Evolutionary conservation across 1,140 invertebrate species (phyloP).

Genomic region (Pristionchus pacificus): DNA sequence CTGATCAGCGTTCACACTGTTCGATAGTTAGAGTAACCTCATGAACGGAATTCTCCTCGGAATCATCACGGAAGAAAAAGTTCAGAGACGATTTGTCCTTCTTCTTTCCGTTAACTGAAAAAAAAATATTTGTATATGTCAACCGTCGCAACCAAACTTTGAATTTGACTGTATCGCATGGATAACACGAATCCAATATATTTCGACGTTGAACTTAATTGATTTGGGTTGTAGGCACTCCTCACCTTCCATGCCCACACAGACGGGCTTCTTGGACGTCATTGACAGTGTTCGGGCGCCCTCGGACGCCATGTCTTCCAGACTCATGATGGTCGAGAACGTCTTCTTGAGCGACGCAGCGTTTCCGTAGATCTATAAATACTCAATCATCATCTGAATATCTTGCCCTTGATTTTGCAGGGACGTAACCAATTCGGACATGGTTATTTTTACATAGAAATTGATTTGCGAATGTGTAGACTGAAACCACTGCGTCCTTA

Average conservation of each 20-base stretch:
- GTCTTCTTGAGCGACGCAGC: constrained; percentile 31
- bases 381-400: not conserved
- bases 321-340: constrained; percentile 29
- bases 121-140: too few relatives aligned
- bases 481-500: not conserved
- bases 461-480: too few relatives aligned
- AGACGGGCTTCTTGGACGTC: constrained; percentile 22
- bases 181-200: not conserved
- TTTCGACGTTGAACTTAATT: not conserved
- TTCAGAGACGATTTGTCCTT: constrained; percentile 19
- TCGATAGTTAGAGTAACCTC: too few relatives aligned
- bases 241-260: constrained; percentile 32
- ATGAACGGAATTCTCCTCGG: constrained; percentile 28
- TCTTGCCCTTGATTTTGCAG: not conserved
- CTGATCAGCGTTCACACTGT: not conserved
- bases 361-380: constrained; percentile 35
- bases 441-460: too few relatives aligned
- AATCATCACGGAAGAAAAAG: constrained; percentile 29
- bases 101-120: constrained; percentile 11
- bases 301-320: constrained; percentile 25
- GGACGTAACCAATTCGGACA: too few relatives aligned
- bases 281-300: constrained; percentile 9
- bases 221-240: too few relatives aligned
- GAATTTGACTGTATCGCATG: too few relatives aligned
- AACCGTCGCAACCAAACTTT: too few relatives aligned